A percentile compares a stretch with the other conserved stretches of the same genome.
Conservation (phyloP, 2,113 vertebrate genomes). For the Accipiter cooperii region DNA sequence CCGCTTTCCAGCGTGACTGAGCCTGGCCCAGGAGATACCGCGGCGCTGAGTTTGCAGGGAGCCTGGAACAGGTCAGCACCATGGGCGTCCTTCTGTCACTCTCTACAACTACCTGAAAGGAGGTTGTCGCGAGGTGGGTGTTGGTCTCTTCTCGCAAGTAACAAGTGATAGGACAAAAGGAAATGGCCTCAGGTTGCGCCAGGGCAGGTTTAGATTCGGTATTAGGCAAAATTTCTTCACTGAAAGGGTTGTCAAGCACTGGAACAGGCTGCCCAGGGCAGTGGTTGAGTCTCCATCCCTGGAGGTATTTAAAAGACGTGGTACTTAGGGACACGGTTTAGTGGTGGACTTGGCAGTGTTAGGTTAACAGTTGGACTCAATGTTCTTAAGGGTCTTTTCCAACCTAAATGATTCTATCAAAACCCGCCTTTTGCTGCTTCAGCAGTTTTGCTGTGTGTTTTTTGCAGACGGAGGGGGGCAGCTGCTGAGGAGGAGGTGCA, state of each 20-base stretch:
- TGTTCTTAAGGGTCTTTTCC: not conserved
- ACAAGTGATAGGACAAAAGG: not conserved
- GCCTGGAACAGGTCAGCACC: not conserved
- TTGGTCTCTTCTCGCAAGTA: not conserved
- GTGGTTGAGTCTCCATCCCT: not conserved
- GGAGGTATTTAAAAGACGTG: not conserved
- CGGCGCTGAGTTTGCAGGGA: rapidly evolving
- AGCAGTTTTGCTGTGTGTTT: rapidly evolving
- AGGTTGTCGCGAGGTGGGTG: too few species aligned
- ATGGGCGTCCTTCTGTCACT: rapidly evolving
- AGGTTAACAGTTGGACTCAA: not conserved
- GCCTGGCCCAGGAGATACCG: rapidly evolving
- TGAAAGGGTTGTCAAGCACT: not conserved
- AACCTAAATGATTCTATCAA: not conserved
- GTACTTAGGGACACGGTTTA: not conserved
- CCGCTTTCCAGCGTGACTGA: rapidly evolving
- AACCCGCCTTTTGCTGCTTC: rapidly evolving
- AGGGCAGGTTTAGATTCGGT: not conserved
- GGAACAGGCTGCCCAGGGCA: not conserved
- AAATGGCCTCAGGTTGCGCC: rapidly evolving
- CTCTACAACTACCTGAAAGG: not conserved
- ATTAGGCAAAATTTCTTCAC: not conserved
- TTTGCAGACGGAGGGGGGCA: not conserved
- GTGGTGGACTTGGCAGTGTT: not conserved
- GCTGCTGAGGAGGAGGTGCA: not conserved